Conservation (phyloP, 2,113 vertebrate genomes). For the Dromas ardeola region DNA sequence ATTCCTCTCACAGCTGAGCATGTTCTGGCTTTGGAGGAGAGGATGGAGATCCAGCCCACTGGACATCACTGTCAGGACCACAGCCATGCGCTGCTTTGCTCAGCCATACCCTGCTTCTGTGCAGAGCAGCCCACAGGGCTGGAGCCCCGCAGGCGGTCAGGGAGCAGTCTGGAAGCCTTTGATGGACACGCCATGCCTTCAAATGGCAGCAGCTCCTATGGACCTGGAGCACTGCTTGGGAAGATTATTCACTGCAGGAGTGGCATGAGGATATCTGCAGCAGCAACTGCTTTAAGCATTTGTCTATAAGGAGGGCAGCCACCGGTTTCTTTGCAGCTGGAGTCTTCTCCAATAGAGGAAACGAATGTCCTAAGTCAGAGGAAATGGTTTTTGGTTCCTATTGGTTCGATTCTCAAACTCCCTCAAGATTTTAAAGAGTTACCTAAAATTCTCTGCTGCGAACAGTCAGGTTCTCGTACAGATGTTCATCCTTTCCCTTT, state of each 20-base stretch:
- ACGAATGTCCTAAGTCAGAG: not conserved
- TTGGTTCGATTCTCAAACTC: not conserved
- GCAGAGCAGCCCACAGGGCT: not conserved
- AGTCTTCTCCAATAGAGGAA: not conserved
- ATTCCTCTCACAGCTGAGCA: not conserved
- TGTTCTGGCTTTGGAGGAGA: not conserved
- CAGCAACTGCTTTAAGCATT: not conserved
- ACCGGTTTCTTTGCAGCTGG: not conserved
- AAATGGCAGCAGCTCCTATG: not conserved
- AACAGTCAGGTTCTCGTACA: not conserved
- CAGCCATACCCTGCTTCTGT: not conserved
- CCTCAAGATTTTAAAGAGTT: not conserved
- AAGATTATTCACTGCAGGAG: not conserved
- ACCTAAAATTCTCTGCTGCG: not conserved
- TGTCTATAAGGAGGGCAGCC: not conserved
- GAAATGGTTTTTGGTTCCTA: not conserved
- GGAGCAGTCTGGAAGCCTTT: not conserved
- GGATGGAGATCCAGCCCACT: not conserved
- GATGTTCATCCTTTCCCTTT: not conserved
- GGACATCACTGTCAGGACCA: not conserved
- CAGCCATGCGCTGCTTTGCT: not conserved
- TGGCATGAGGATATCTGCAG: not conserved
- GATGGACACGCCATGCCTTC: not conserved
- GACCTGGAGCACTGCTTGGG: not conserved
- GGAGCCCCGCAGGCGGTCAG: not conserved